phyloP scores from a whole-genome alignment of 2,797 vertebrate genomes.

The Eulemur mongoz region DNA sequence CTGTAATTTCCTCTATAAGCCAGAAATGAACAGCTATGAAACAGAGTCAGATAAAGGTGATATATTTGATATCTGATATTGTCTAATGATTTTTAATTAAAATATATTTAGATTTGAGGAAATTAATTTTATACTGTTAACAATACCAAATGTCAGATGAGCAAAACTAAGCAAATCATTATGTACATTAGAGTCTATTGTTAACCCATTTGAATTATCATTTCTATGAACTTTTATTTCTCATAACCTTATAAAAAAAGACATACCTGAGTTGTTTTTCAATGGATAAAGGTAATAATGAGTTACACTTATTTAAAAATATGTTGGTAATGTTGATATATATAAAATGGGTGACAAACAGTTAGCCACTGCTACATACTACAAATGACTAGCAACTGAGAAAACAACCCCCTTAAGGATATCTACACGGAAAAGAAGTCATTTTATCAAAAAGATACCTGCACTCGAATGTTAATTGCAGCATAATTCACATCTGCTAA shows the following conservation, averaged over 20 bases:
- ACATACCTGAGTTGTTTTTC: not conserved
- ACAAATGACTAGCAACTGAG: not conserved
- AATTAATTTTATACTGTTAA: constrained; percentile 71
- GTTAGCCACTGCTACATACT: not conserved
- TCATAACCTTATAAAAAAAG: not conserved
- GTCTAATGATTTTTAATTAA: constrained; percentile 69
- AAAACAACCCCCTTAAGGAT: not conserved
- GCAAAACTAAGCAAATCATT: constrained; percentile 34
- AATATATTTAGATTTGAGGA: constrained; percentile 58
- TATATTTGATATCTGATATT: constrained; percentile 19
- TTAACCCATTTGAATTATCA: constrained; percentile 20
- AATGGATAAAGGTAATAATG: not conserved
- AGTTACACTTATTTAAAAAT: constrained; percentile 30
- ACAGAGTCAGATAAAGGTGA: constrained; percentile 10
- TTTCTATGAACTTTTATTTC: not conserved
- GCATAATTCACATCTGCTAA: too few relatives aligned
- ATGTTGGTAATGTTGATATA: not conserved
- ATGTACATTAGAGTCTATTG: not conserved
- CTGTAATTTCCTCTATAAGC: constrained; percentile 64
- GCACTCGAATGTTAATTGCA: too few relatives aligned
- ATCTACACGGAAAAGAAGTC: not conserved
- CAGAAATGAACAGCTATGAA: constrained; percentile 45
- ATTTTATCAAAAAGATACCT: too few relatives aligned
- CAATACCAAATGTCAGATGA: constrained; percentile 48
- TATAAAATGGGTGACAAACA: not conserved